A percentile compares a stretch with the other conserved stretches of the same genome.
Conservation (phyloP, 1,140 invertebrate species). For the Lepidurus arcticus region DNA sequence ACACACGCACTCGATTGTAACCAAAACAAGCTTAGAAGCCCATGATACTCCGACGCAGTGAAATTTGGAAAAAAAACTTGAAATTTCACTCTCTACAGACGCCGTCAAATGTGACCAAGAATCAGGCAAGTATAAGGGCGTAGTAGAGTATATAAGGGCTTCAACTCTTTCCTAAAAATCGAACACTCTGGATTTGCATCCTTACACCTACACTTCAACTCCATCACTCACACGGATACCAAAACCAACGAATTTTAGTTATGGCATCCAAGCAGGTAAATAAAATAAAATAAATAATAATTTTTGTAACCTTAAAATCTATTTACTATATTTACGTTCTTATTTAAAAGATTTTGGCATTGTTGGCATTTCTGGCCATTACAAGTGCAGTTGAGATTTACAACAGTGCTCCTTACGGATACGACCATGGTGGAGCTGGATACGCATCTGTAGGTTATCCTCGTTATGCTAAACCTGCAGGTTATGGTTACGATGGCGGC, state of each 20-base stretch:
- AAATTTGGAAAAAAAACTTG: background rate
- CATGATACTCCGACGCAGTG: too few relatives aligned
- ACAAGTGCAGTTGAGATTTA: background rate
- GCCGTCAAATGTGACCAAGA: background rate
- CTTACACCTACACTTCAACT: too few relatives aligned
- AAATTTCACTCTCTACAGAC: conserved; percentile 3
- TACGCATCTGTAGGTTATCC: background rate
- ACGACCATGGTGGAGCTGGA: background rate
- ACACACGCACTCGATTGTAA: too few relatives aligned
- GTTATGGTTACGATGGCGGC: background rate
- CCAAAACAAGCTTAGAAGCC: too few relatives aligned
- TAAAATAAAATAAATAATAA: too few relatives aligned
- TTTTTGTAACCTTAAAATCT: too few relatives aligned
- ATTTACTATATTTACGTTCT: background rate
- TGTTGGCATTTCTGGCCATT: background rate
- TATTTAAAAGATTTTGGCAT: background rate
- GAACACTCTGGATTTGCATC: too few relatives aligned
- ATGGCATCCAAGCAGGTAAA: too few relatives aligned
- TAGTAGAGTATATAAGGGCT: background rate
- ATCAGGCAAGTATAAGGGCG: background rate
- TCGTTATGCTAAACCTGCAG: background rate
- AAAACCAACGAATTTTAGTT: too few relatives aligned
- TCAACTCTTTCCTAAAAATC: background rate
- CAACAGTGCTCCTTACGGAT: background rate
- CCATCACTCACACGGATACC: too few relatives aligned